Evolutionary conservation across 2,888 invertebrate genomes (phyloP).

Genomic region (Ectemnius continuus): DNA sequence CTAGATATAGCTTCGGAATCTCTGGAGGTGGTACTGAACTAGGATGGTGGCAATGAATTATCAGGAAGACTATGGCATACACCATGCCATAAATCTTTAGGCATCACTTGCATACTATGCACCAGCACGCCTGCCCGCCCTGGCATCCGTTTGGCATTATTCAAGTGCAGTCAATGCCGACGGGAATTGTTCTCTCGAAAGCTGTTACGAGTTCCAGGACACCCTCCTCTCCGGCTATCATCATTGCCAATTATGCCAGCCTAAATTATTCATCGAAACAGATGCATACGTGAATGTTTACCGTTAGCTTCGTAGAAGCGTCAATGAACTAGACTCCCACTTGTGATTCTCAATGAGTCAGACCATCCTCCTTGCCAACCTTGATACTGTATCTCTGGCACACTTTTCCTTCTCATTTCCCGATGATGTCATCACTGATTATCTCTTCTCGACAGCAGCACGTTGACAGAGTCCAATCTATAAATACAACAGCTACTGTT

Average conservation of each 20-base stretch:
- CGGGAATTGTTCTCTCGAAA: constrained; percentile 18
- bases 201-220: neutral
- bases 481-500: too few relatives aligned
- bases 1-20: neutral
- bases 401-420: too few relatives aligned
- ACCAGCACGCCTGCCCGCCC: neutral
- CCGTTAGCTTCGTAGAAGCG: neutral
- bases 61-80: constrained; percentile 7
- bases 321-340: too few relatives aligned
- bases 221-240: neutral
- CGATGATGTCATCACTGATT: too few relatives aligned
- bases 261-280: neutral
- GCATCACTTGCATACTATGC: constrained; percentile 16
- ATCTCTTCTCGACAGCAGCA: too few relatives aligned
- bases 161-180: constrained; percentile 10
- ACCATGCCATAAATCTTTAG: constrained; percentile 40
- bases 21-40: constrained; percentile 7
- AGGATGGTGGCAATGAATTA: constrained; percentile 28
- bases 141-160: constrained; percentile 33
- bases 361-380: too few relatives aligned
- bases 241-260: neutral
- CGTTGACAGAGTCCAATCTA: too few relatives aligned
- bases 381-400: too few relatives aligned
- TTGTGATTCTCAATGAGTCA: too few relatives aligned
- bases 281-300: neutral